A percentile compares a stretch with the other conserved stretches of the same genome.
Evolutionary conservation across 1,140 invertebrate species (phyloP).

Genomic region (Ceratina japonica): DNA sequence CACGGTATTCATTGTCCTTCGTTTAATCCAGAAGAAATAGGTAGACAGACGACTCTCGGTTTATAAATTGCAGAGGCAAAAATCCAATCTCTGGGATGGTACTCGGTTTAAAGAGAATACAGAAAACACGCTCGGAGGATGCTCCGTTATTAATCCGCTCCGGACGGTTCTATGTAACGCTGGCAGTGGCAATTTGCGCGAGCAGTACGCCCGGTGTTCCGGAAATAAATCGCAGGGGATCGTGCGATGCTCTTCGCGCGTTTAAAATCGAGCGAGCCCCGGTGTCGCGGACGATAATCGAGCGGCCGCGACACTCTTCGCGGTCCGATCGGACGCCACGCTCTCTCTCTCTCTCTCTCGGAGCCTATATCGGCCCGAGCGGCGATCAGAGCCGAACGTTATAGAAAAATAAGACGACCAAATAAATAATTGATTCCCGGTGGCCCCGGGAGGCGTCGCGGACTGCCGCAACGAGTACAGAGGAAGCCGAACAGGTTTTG

Average conservation of each 20-base stretch:
- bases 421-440: slow-evolving; percentile 79
- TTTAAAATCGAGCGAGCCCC: not conserved
- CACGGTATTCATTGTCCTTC: too few species aligned
- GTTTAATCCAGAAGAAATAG: too few species aligned
- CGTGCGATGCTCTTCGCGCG: not conserved
- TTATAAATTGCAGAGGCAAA: too few species aligned
- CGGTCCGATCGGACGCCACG: not conserved
- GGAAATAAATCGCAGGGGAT: slow-evolving; percentile 19
- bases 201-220: not conserved
- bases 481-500: slow-evolving; percentile 76
- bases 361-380: slow-evolving; percentile 31
- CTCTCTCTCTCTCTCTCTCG: slow-evolving; percentile 1
- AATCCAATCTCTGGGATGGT: too few species aligned
- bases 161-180: not conserved
- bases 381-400: slow-evolving; percentile 73
- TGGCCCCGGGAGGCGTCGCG: slow-evolving; percentile 71
- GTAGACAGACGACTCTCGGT: too few species aligned
- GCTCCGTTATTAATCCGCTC: slow-evolving; percentile 9
- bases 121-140: too few species aligned
- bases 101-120: too few species aligned
- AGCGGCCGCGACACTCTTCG: not conserved
- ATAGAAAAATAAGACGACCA: slow-evolving; percentile 78
- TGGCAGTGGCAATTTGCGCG: slow-evolving; percentile 10
- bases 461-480: slow-evolving; percentile 56
- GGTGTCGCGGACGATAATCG: not conserved